Evolutionary conservation across 92 coral and sea anemone species (phyloP).

Genomic region (Epizoanthus scotinus): DNA sequence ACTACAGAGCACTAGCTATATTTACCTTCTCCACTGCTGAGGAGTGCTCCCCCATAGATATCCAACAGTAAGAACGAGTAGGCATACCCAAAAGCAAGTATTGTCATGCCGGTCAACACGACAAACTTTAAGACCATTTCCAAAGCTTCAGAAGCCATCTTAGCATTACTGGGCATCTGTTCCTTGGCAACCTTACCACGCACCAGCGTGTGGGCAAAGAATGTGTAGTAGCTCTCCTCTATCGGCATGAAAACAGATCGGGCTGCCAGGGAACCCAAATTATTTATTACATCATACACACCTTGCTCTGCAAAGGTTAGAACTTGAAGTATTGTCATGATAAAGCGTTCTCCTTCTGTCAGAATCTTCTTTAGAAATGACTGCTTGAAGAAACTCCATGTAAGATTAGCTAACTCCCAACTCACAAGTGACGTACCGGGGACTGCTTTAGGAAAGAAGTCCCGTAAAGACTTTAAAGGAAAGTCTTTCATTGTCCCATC

Average conservation of each 20-base stretch:
- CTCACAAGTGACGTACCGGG: slow-evolving; percentile 58
- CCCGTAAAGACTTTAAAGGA: slow-evolving; percentile 73
- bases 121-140: slow-evolving; percentile 92
- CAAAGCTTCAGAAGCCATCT: slow-evolving; percentile 82
- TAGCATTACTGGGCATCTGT: slow-evolving; percentile 71
- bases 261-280: slow-evolving; percentile 94
- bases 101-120: slow-evolving; percentile 81
- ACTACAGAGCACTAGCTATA: background rate
- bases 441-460: slow-evolving; percentile 71
- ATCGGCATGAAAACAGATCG: slow-evolving; percentile 95
- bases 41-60: slow-evolving; percentile 93
- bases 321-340: slow-evolving; percentile 93
- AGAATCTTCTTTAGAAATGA: slow-evolving; percentile 93
- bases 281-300: slow-evolving; percentile 92
- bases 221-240: slow-evolving; percentile 95
- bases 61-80: slow-evolving; percentile 90
- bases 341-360: slow-evolving; percentile 97
- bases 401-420: slow-evolving; percentile 73
- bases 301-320: slow-evolving; percentile 97
- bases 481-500: slow-evolving; percentile 50
- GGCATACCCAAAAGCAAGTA: slow-evolving; percentile 90
- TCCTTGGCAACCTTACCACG: slow-evolving; percentile 79
- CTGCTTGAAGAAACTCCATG: slow-evolving; percentile 98
- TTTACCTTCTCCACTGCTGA: slow-evolving; percentile 96
- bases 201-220: slow-evolving; percentile 83